Evolutionary conservation across 2,797 vertebrate genomes (phyloP).

Genomic region (Ciconia nigra): DNA sequence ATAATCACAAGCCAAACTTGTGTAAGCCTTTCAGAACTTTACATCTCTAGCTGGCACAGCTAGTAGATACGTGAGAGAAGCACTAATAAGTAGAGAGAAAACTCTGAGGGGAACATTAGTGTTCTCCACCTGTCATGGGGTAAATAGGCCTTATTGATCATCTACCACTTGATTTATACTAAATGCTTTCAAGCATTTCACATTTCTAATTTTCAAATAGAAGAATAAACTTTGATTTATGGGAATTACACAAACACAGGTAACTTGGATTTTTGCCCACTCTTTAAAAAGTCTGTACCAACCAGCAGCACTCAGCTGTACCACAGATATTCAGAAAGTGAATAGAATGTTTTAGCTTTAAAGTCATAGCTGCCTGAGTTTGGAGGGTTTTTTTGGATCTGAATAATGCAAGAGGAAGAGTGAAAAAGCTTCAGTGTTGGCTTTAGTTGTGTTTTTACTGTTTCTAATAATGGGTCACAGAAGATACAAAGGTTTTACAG

Average conservation of each 20-base stretch:
- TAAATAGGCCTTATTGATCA: not conserved
- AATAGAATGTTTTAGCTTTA: not conserved
- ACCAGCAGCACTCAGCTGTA: not conserved
- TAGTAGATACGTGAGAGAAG: not conserved
- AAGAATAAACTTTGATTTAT: not conserved
- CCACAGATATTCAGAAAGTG: not conserved
- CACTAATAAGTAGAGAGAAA: not conserved
- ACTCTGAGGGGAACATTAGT: not conserved
- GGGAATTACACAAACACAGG: not conserved
- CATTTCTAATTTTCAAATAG: not conserved
- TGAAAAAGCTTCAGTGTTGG: not conserved
- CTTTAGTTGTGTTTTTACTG: not conserved
- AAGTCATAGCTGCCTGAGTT: not conserved
- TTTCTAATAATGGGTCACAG: slow-evolving; percentile 65
- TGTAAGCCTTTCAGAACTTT: not conserved
- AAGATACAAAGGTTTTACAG: slow-evolving; percentile 72
- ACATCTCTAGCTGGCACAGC: not conserved
- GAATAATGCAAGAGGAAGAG: not conserved
- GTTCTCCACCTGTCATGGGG: not conserved
- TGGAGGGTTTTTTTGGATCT: not conserved
- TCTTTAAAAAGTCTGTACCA: not conserved
- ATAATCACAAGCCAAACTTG: not conserved
- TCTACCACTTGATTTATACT: not conserved
- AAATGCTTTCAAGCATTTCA: not conserved
- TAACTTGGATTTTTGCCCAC: not conserved